Base-by-base conservation (phyloP, 1,140 invertebrate genomes). In the Coenobita brevimanus region DNA sequence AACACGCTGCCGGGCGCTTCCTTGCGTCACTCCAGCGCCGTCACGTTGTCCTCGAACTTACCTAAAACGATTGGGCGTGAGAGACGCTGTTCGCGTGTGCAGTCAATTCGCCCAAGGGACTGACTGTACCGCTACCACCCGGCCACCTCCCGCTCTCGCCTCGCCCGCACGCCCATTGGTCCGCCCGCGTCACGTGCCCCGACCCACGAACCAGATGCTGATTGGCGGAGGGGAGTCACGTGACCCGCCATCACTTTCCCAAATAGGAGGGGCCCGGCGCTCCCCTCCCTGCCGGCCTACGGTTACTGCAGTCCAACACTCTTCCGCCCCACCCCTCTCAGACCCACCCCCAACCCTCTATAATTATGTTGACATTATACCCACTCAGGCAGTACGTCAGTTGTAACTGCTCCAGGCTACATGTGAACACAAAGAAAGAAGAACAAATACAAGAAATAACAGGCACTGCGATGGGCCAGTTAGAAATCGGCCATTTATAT, bases 31-130 rank as follows among this genome's bases (percentile, higher is more conserved):
- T 62, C 60, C 78, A 13, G 15, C 50, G 24, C 30, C 33, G 41
- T 36, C 43, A 10, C n/a, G 36, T 21, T 8, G 43, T 41, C 8
- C 33, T 36, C 75, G n/a, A 15, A 87, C 85, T 87, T 87, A 87
- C 85, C 85, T 87, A 87, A 71, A 80, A 73, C 71, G 69, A 33
- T 80, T 87, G 76, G 73, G 85, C 76, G 30, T 30, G 85, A 87
- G 85, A 60, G 85, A 87, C 85, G 85, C 85, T 38, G 50, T 60
- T 69, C 43, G 85, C 85, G 85, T 87, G 85, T 87, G 85, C 76
- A 87, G 85, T 87, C 85, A 87, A 87, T 81, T 87, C 85, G 85
- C 85, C 85, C 85, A 81, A 87, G 67, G 64, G 76, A 87, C 85
- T 87, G 85, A 87, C 85, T 87, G 85, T 87, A 80, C 43, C 50